phyloP scores from a whole-genome alignment of 2,888 invertebrate genomes.

The Petrophora chlorosata region DNA sequence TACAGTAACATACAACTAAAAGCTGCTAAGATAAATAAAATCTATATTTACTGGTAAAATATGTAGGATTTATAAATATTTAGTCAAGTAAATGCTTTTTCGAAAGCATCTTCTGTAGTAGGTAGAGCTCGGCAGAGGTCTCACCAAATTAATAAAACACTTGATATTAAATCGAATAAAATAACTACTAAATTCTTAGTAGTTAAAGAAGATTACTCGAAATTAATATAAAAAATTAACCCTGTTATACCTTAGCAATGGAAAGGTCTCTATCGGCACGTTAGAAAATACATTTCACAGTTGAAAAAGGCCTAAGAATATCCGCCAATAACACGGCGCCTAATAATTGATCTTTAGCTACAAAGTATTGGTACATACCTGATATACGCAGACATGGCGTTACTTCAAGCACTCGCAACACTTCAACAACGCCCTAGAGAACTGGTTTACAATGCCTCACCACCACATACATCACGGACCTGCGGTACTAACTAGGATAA shows the following conservation, averaged over 20 bases:
- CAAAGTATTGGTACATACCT: constrained; percentile 69
- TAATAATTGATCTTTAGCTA: constrained; percentile 44
- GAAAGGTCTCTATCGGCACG: constrained; percentile 42
- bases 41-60: constrained; percentile 73
- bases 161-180: constrained; percentile 32
- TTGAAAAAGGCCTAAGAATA: constrained; percentile 27
- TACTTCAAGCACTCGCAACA: constrained; percentile 71
- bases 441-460: constrained; percentile 62
- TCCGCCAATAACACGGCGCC: constrained; percentile 32
- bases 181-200: constrained; percentile 42
- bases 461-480: constrained; percentile 69
- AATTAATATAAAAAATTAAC: constrained; percentile 65
- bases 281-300: constrained; percentile 28
- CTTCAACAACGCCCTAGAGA: constrained; percentile 63
- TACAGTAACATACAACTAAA: constrained; percentile 67
- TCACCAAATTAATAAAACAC: constrained; percentile 45
- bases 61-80: constrained; percentile 60
- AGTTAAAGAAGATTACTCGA: constrained; percentile 40
- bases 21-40: constrained; percentile 78
- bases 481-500: constrained; percentile 61
- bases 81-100: constrained; percentile 64
- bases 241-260: constrained; percentile 63
- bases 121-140: constrained; percentile 33
- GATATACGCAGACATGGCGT: constrained; percentile 56
- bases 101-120: constrained; percentile 37